Evolutionary conservation across 2,888 invertebrate genomes (phyloP).

Genomic region (Scaptomyza flava): DNA sequence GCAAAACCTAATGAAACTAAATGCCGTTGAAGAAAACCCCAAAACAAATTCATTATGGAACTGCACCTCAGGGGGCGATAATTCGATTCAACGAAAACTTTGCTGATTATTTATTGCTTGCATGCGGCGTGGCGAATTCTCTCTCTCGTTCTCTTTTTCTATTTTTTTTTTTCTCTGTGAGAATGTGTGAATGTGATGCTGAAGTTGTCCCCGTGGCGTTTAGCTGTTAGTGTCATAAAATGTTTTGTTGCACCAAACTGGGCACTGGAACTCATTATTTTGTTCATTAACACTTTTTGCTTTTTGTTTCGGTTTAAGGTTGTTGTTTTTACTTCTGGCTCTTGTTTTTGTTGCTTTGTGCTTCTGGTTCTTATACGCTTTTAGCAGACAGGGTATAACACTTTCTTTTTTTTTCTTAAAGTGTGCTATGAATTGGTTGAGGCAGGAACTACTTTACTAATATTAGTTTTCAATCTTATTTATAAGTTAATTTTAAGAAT

Average conservation of each 20-base stretch:
- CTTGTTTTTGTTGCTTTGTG: slow-evolving; percentile 5
- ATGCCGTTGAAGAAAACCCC: slow-evolving; percentile 71
- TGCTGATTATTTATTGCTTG: slow-evolving; percentile 78
- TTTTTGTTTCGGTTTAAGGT: slow-evolving; percentile 28
- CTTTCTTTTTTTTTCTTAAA: background rate
- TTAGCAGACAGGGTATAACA: background rate
- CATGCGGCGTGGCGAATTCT: slow-evolving; percentile 53
- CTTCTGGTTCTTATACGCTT: slow-evolving; percentile 32
- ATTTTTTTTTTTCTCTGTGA: background rate
- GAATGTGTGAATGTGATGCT: slow-evolving; percentile 20
- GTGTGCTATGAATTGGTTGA: background rate
- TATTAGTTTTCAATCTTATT: too few species aligned
- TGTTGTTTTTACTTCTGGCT: slow-evolving; percentile 13
- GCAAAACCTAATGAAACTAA: slow-evolving; percentile 75
- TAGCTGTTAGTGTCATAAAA: slow-evolving; percentile 78
- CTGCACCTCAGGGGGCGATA: slow-evolving; percentile 79
- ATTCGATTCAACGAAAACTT: slow-evolving; percentile 80
- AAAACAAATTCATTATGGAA: slow-evolving; percentile 80
- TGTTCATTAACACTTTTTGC: slow-evolving; percentile 76
- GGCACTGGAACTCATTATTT: slow-evolving; percentile 77
- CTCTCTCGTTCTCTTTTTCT: slow-evolving; percentile 10
- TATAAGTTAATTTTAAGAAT: too few species aligned
- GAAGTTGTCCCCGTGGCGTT: slow-evolving; percentile 67
- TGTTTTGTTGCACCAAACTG: slow-evolving; percentile 72
- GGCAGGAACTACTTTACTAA: background rate